Evolutionary conservation across 1,140 invertebrate genomes (phyloP), one percentile per base, ranked within the genome.

Genomic region (Choristoneura fumiferana): DNA sequence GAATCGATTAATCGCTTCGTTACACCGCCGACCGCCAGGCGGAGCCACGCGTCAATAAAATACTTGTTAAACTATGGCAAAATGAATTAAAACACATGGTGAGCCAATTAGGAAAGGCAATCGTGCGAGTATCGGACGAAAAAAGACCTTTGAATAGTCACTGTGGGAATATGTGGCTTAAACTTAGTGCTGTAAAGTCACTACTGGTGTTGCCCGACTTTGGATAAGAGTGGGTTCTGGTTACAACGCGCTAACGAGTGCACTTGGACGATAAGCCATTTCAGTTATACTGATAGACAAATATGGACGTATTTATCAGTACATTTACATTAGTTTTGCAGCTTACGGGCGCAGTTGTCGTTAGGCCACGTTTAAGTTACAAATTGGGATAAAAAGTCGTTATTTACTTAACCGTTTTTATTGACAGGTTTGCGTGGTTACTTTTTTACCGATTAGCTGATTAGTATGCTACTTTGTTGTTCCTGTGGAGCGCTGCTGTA

Each of bases 41-140:
- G 83, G 85, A 82, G 83, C 76, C 74, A 81, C 79, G 77, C 76
- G 79, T 87, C 82, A 84, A 84, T 85, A 82, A 84, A 86, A 88
- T 87, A 83, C 84, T 83, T 88, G 83, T 88, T 84, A 84, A 88
- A 88, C 85, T 88, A 88, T 87, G 81, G 84, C 84, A 65, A 84
- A 87, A 84, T 89, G 87, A 87, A 86, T 85, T 88, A 81, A 84
- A 87, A 84, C 84, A 84, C 76, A 87, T 87, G 84, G 74, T 67
- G 74, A 84, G 79, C 85, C 87, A 89, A 89, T 89, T 89, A 89
- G 85, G 82, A 81, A 64, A 80, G 76, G 81, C 84, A 87, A 87
- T 86, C 82, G 87, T 79, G 84, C 87, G 87, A 77, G 78, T 87
- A 84, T 71, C 61, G 68, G 56, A 68, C 69, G 72, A 84, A 88